Percentiles rank a stretch among this genome's conserved stretches.
Evolutionary conservation across 2,797 vertebrate genomes (phyloP).

Genomic region (Setipinna tenuifilis): DNA sequence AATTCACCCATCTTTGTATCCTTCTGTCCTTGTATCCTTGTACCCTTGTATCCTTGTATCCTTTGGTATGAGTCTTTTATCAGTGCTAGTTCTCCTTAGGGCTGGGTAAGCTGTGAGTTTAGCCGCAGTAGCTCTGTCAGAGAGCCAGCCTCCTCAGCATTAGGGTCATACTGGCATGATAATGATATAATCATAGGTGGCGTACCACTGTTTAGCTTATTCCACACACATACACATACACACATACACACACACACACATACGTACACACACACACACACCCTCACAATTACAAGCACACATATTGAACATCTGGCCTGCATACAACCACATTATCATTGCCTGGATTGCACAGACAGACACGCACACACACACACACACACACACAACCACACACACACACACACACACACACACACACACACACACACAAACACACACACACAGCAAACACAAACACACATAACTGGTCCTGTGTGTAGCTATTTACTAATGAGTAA

Average conservation of each 20-base stretch:
- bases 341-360: no score
- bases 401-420: not conserved
- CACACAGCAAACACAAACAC: not conserved
- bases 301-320: not conserved
- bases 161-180: not conserved
- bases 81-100: not conserved
- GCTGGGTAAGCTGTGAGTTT: not conserved
- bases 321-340: not conserved
- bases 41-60: no score
- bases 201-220: not conserved
- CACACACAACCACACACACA: no score
- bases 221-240: not conserved
- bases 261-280: not conserved
- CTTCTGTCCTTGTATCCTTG: no score
- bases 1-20: no score
- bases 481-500: not conserved
- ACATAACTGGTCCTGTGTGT: not conserved
- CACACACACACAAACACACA: not conserved
- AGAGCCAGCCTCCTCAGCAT: not conserved
- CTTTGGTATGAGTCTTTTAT: no score
- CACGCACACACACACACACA: no score
- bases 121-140: not conserved
- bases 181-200: slow-evolving; percentile 18
- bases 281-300: not conserved
- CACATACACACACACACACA: not conserved